These are phyloP conservation scores for Coecobrya sp. DNA, from an alignment of 2,888 invertebrate genomes.

Conservation along the genomic window DNA sequence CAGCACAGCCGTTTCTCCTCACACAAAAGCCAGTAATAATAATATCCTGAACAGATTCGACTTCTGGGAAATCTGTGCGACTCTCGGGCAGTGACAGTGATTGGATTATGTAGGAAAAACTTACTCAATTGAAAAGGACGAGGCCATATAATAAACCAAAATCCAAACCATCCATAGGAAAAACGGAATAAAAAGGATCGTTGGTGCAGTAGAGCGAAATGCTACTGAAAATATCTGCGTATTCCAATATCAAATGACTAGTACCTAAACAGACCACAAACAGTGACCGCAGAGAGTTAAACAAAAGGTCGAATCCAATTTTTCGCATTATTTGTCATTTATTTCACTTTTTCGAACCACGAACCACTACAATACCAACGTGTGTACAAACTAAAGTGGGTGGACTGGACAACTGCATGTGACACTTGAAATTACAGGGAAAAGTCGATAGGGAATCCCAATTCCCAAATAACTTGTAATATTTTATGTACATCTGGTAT, in stretches of 20 bases:
- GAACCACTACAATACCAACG: neutral
- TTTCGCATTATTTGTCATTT: constrained; percentile 50
- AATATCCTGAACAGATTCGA: constrained; percentile 17
- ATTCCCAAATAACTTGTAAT: neutral
- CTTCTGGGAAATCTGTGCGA: constrained; percentile 29
- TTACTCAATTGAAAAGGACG: neutral
- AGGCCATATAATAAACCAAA: constrained; percentile 16
- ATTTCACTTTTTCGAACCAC: constrained; percentile 1
- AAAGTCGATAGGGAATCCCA: constrained; percentile 8
- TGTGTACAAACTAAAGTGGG: neutral
- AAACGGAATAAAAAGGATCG: neutral
- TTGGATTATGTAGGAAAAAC: constrained; percentile 25
- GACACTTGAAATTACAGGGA: constrained; percentile 51
- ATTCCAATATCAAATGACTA: constrained; percentile 8
- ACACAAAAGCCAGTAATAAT: neutral
- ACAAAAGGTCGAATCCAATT: constrained; percentile 41
- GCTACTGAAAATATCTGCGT: neutral
- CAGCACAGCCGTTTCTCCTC: neutral
- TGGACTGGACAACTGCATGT: constrained; percentile 39
- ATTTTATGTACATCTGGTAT: neutral
- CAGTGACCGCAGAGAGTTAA: neutral
- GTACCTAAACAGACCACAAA: neutral
- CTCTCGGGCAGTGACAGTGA: constrained; percentile 32
- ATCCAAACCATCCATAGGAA: neutral
- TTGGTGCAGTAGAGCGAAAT: neutral